Conservation (phyloP, 1,140 invertebrate species). For the Pseudomyrmex sp. region DNA sequence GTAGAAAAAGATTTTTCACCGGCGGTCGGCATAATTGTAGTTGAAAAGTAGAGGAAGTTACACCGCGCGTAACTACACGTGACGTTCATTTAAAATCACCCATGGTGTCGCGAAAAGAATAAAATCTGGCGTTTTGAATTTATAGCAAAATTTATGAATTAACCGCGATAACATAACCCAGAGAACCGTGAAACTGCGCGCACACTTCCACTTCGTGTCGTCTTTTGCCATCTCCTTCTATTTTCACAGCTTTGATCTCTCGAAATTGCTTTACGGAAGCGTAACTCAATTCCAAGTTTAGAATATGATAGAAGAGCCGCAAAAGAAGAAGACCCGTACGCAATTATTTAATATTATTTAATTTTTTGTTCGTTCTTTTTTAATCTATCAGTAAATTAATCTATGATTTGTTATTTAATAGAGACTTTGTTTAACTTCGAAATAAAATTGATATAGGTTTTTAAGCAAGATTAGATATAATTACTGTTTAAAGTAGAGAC, state of each 20-base stretch:
- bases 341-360: constrained; percentile 16
- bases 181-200: constrained; percentile 2
- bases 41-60: background rate
- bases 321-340: background rate
- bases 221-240: background rate
- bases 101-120: background rate
- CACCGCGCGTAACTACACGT: constrained; percentile 23
- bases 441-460: too few species aligned
- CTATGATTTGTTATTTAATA: background rate
- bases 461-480: background rate
- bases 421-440: too few species aligned
- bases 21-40: constrained; percentile 13
- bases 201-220: too few species aligned
- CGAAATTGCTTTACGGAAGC: constrained; percentile 24
- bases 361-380: background rate
- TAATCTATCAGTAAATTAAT: background rate
- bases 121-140: constrained; percentile 12
- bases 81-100: constrained; percentile 7
- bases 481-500: background rate
- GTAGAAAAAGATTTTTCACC: constrained; percentile 1
- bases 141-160: constrained; percentile 31
- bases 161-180: background rate
- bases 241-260: constrained; percentile 29
- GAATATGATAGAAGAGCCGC: background rate
- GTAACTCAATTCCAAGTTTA: constrained; percentile 35